Percentiles rank a stretch among this genome's conserved stretches.
phyloP scores from a whole-genome alignment of 2,888 invertebrate genomes.

The Netelia inedita region DNA sequence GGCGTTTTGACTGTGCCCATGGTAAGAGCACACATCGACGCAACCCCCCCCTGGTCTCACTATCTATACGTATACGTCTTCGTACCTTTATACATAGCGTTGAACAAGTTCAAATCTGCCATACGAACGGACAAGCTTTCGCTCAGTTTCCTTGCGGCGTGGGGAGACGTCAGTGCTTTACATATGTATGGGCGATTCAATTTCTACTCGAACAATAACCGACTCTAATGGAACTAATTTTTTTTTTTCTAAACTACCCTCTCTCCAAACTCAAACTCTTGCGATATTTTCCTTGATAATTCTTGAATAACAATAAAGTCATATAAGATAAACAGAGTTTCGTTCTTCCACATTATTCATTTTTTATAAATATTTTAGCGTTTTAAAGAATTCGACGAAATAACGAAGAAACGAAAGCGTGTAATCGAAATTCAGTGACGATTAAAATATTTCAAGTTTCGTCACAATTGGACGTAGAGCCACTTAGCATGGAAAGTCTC shows the following conservation, averaged over 20 bases:
- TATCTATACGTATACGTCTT: conserved; percentile 11
- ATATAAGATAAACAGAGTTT: no score
- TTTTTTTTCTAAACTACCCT: no score
- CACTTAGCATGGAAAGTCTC: conserved; percentile 3
- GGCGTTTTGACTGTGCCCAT: conserved; percentile 37
- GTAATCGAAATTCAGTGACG: no score
- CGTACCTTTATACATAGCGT: conserved; percentile 5
- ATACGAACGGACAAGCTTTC: conserved; percentile 53
- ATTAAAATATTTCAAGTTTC: neutral
- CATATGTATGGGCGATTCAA: conserved; percentile 15
- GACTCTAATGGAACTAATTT: neutral
- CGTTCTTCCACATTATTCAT: no score
- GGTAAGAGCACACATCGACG: conserved; percentile 23
- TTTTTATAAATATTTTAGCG: no score
- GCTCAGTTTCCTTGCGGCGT: conserved; percentile 42
- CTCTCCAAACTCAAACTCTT: no score
- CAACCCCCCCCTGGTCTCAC: neutral
- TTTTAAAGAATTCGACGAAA: no score
- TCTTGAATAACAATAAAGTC: no score
- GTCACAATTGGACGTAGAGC: neutral
- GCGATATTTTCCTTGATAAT: no score
- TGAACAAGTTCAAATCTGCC: conserved; percentile 64
- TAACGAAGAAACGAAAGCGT: no score
- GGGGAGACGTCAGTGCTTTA: conserved; percentile 3
- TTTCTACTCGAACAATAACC: conserved; percentile 3